phyloP scores from a whole-genome alignment of 1,140 invertebrate species.

The Hycleus cichorii region DNA sequence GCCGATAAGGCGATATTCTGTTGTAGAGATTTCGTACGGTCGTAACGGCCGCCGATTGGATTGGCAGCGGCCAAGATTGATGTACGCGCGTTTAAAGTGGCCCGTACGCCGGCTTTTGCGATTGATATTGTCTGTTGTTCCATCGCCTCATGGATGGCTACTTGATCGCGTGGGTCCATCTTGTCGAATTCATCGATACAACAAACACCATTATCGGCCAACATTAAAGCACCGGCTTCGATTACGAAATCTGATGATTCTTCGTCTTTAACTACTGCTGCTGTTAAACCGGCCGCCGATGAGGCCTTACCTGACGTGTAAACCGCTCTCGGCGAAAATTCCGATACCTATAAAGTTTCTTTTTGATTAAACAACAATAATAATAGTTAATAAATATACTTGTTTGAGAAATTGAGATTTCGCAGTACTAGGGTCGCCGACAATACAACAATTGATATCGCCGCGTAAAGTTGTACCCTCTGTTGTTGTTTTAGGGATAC shows the following conservation, averaged over 20 bases:
- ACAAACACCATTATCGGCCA: slow-evolving; percentile 52
- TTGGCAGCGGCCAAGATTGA: slow-evolving; percentile 98
- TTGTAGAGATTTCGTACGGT: slow-evolving; percentile 87
- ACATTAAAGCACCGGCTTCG: slow-evolving; percentile 97
- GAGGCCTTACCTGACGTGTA: slow-evolving; percentile 99
- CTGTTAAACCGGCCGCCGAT: slow-evolving; percentile 94
- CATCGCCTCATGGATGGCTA: slow-evolving; percentile 99
- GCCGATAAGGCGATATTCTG: slow-evolving; percentile 92
- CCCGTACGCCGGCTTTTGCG: slow-evolving; percentile 97
- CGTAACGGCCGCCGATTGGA: slow-evolving; percentile 94
- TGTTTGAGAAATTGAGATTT: slow-evolving; percentile 97
- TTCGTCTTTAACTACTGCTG: slow-evolving; percentile 95
- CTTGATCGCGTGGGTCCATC: slow-evolving; percentile 96
- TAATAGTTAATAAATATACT: slow-evolving; percentile 40
- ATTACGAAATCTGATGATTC: slow-evolving; percentile 98
- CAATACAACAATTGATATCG: slow-evolving; percentile 96
- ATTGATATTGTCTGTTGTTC: slow-evolving; percentile 99
- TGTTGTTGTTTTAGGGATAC: slow-evolving; percentile 89
- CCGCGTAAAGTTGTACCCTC: slow-evolving; percentile 87
- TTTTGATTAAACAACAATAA: too few relatives aligned
- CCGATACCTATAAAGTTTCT: slow-evolving; percentile 45
- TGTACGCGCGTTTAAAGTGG: slow-evolving; percentile 94
- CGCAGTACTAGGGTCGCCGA: slow-evolving; percentile 97
- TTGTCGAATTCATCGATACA: slow-evolving; percentile 99
- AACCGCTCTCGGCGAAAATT: slow-evolving; percentile 91